phyloP scores from a whole-genome alignment of 2,797 vertebrate genomes.

The Hemitrygon akajei region DNA sequence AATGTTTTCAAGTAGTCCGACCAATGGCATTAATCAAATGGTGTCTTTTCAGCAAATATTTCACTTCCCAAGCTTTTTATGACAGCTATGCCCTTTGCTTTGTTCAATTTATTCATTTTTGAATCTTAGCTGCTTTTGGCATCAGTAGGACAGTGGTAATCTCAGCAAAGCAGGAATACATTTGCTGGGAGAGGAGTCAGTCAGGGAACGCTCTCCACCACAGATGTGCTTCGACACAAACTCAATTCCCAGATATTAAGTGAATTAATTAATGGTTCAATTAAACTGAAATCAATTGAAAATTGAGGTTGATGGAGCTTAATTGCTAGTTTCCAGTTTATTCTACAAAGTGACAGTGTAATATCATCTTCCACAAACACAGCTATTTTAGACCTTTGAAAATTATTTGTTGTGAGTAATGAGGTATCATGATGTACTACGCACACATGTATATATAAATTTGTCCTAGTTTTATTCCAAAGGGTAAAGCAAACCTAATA shows the following conservation, averaged over 20 bases:
- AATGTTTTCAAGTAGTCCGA: not conserved
- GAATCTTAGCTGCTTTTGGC: not conserved
- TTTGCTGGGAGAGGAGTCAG: not conserved
- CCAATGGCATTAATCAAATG: slow-evolving; percentile 5
- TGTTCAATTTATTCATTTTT: not conserved
- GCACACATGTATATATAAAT: not conserved
- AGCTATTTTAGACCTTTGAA: not conserved
- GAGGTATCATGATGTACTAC: not conserved
- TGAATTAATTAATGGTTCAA: not conserved
- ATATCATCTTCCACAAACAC: not conserved
- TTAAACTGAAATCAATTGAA: slow-evolving; percentile 7
- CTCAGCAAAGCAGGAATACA: not conserved
- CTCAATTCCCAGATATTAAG: not conserved
- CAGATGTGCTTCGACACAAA: not conserved
- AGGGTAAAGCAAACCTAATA: not conserved
- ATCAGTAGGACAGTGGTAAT: not conserved
- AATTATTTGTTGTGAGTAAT: not conserved
- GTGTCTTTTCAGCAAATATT: not conserved
- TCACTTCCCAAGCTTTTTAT: not conserved
- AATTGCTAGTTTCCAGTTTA: not conserved
- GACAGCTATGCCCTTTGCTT: not conserved
- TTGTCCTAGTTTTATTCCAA: not conserved
- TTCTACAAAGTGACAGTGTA: too few species aligned
- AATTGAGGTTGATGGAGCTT: not conserved
- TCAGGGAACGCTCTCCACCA: not conserved